Evolutionary conservation across 2,113 vertebrate genomes (phyloP), one percentile per base, ranked within the genome.

Genomic region (Noctilio leporinus): DNA sequence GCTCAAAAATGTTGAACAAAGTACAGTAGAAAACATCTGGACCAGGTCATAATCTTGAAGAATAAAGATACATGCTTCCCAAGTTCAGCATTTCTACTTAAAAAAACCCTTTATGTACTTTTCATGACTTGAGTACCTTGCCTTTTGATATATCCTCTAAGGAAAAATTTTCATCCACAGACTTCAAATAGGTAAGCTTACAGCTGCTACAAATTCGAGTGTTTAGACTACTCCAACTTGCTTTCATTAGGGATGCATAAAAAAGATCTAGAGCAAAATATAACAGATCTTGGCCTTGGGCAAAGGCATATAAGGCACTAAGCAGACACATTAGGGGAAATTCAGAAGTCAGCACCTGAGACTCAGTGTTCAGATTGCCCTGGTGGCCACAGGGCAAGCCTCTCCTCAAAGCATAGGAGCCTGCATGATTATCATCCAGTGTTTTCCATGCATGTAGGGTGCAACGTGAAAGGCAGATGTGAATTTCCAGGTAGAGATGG

Each of bases 171-270:
- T 59, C 93, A 80, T 91, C 93, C 91, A 93, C 86, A 94, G 94
- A 94, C 95, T 97, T 96, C 96, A 97, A 87, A 93, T 96, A 97
- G 86, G 94, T 96, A 93, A 73, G 87, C 93, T 40, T 78, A 4
- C 87, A 93, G 95, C 90, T 91, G 95, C 77, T 89, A 43, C 55
- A 87, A 84, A 96, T 97, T 96, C 75, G 70, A 33, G n/a, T 96
- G 64, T 97, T 96, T 93, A 95, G 88, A 96, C 86, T 93, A 92
- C 91, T 57, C 3, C 64, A 86, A 92, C 35, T 33, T 15, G 87
- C 72, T 92, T 97, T 97, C 97, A 96, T 90, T 98, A 97, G 95
- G 94, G 95, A 93, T 89, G 91, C 82, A 47, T 91, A 89, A 96
- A 72, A 73, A 85, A 93, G 62, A 93, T 80, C 91, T 91, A 94